phyloP scores from a whole-genome alignment of 1,140 invertebrate genomes.

The Drosophila repleta region DNA sequence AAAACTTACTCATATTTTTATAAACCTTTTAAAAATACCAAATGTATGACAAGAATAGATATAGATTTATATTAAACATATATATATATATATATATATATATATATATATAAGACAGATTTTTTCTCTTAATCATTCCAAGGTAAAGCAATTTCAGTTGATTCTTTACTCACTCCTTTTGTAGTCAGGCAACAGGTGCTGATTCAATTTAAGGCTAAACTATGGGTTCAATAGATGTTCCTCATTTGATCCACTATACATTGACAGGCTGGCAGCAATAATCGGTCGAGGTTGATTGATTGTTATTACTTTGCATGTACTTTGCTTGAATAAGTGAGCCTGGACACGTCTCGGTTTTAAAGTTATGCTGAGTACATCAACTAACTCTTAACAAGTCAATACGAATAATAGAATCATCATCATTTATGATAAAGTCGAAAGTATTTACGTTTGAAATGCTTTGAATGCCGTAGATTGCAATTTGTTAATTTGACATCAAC shows the following conservation, averaged over 20 bases:
- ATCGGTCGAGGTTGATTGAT: neutral
- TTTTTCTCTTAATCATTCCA: too few species aligned
- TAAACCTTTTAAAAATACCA: too few species aligned
- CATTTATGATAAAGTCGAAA: neutral
- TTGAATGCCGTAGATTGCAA: neutral
- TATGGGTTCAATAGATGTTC: neutral
- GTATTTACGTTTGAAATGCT: neutral
- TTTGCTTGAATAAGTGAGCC: neutral
- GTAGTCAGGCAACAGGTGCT: slow-evolving; percentile 3
- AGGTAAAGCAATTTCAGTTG: too few species aligned
- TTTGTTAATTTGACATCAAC: slow-evolving; percentile 3
- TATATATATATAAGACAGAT: neutral
- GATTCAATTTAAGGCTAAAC: neutral
- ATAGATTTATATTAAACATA: too few species aligned
- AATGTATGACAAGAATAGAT: too few species aligned
- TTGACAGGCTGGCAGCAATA: too few species aligned
- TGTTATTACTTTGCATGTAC: neutral
- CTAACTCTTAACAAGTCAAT: neutral
- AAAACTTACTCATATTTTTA: too few species aligned
- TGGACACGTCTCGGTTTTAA: neutral
- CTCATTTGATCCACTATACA: neutral
- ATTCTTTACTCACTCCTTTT: neutral
- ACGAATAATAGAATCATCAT: neutral
- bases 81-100: too few species aligned
- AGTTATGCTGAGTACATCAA: neutral